A percentile compares a stretch with the other conserved stretches of the same genome.
These are phyloP conservation scores for Polydrusus pterygomalis DNA, from an alignment of 2,888 invertebrate genomes.

Conservation along the genomic window DNA sequence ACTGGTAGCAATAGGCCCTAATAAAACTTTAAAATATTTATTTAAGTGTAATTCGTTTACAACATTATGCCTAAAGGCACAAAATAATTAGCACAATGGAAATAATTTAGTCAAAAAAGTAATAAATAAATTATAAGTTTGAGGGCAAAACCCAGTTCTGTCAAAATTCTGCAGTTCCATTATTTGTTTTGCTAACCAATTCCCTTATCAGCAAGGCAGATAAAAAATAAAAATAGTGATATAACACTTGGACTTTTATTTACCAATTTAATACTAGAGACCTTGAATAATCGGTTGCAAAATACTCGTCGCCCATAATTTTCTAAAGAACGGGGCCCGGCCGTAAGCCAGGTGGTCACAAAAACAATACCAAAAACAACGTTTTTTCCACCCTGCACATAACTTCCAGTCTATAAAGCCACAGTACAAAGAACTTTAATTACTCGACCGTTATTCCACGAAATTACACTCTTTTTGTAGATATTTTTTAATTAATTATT, in stretches of 20 bases:
- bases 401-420: constrained; percentile 32
- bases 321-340: constrained; percentile 65
- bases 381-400: constrained; percentile 59
- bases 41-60: too few relatives aligned
- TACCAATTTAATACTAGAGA: constrained; percentile 65
- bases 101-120: constrained; percentile 11
- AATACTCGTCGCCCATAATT: constrained; percentile 66
- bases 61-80: not conserved
- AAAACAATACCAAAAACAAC: constrained; percentile 61
- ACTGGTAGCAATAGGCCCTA: too few relatives aligned
- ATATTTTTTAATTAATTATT: constrained; percentile 42
- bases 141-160: constrained; percentile 34
- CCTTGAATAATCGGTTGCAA: constrained; percentile 62
- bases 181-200: constrained; percentile 49
- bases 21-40: too few relatives aligned
- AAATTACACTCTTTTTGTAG: constrained; percentile 40
- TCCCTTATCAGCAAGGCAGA: constrained; percentile 42
- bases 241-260: constrained; percentile 57
- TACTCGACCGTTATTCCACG: constrained; percentile 35
- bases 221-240: constrained; percentile 39
- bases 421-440: constrained; percentile 35
- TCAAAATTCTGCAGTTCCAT: constrained; percentile 26
- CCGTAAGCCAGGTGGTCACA: constrained; percentile 70
- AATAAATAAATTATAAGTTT: constrained; percentile 29
- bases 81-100: not conserved